Evolutionary conservation across 2,797 vertebrate genomes (phyloP), one percentile per base, ranked within the genome.

Genomic region (Ispidina picta): DNA sequence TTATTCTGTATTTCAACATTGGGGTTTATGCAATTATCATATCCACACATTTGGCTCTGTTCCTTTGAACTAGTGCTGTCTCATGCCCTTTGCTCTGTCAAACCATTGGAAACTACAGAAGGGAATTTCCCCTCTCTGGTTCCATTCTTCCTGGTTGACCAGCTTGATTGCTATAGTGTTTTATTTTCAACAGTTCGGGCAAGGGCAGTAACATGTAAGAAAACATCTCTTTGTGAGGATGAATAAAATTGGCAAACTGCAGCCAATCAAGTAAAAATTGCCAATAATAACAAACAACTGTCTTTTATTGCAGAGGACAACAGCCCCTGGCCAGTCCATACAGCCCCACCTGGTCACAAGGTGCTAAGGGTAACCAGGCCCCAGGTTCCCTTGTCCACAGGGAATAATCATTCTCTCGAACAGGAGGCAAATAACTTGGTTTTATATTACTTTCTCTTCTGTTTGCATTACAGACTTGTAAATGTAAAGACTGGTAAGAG

Each of bases 91-190:
- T 77, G 23, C 37, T 86, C 58, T 80, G 54, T 43, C 26, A 84
- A 93, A 77, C 14, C 43, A 35, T 3, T 95, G 83, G 92, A 91
- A 96, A 95, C 44, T 70, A 90, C 52, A 51, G 48, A 31, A 62
- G 86, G 90, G 88, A 85, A 43, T 87, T 96, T 88, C 88, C 86
- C 39, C 22, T 15, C 1, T 62, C 70, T 37, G 44, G 1, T 63
- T 69, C 55, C 41, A 6, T 37, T 33, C 73, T 93, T 91, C 86
- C 94, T 94, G 77, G 41, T 79, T 56, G 19, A 64, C 73, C 49
- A 82, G 12, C 33, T 63, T 7, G 48, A 25, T 69, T 86, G 46
- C 18, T 77, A 7, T 43, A 71, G 51, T 56, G 9, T 11, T 80
- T 91, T 82, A 41, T 52, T 79, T 91, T 60, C 58, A 69, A 33